Evolutionary conservation across 2,797 vertebrate genomes (phyloP).

Genomic region (Hapalemur alaotrensis): DNA sequence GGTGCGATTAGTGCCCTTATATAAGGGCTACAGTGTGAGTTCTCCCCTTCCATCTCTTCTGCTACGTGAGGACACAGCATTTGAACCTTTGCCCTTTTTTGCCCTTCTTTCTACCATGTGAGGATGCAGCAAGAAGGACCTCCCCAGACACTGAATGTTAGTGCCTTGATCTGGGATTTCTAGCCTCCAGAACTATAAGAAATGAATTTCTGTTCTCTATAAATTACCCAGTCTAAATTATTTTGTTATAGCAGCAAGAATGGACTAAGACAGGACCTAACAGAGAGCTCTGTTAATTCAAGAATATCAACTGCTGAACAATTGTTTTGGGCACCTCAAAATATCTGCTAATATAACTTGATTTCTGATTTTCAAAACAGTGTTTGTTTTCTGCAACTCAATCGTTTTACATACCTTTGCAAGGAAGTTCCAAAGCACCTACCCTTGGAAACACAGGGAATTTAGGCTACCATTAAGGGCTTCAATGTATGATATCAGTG

Average conservation of each 20-base stretch:
- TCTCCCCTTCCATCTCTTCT: background rate
- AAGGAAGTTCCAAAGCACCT: background rate
- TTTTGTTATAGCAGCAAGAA: background rate
- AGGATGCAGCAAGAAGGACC: background rate
- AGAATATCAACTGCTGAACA: background rate
- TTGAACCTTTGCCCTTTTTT: background rate
- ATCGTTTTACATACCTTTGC: background rate
- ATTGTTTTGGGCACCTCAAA: background rate
- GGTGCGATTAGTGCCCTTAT: background rate
- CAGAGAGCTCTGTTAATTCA: background rate
- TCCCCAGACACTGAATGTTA: background rate
- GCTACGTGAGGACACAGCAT: background rate
- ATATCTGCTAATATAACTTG: background rate
- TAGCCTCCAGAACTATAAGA: background rate
- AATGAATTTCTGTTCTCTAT: background rate
- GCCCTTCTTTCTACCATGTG: background rate
- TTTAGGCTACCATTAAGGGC: background rate
- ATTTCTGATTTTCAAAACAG: background rate
- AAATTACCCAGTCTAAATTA: background rate
- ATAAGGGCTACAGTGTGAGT: background rate
- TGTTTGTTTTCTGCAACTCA: background rate
- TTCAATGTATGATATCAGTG: background rate
- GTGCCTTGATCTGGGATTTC: background rate
- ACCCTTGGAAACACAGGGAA: background rate
- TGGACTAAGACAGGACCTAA: background rate